phyloP scores from a whole-genome alignment of 2,797 vertebrate genomes.

The Cichlasoma orientale region DNA sequence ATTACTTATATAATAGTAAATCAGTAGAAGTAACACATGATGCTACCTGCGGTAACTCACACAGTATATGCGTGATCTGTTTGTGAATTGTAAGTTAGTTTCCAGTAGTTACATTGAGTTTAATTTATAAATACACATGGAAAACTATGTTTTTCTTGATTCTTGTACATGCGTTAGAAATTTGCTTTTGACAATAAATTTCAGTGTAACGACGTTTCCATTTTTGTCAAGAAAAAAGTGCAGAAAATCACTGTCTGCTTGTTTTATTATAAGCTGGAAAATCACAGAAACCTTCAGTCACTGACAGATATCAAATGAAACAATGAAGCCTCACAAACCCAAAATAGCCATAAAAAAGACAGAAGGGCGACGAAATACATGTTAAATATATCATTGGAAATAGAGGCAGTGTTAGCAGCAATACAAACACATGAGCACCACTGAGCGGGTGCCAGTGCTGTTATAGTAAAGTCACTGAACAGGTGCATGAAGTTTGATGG shows the following conservation, averaged over 20 bases:
- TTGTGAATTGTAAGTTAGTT: neutral
- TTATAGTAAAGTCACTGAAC: no score
- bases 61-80: neutral
- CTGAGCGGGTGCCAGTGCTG: no score
- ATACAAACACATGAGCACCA: neutral
- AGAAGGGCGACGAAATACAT: constrained; percentile 17
- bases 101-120: neutral
- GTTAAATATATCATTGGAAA: neutral
- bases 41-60: neutral
- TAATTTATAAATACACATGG: neutral
- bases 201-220: neutral
- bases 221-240: neutral
- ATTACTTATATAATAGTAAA: neutral
- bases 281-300: constrained; percentile 37
- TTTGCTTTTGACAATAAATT: neutral
- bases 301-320: constrained; percentile 22
- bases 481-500: no score
- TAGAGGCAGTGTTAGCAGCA: constrained; percentile 60
- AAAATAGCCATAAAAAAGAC: constrained; percentile 13
- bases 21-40: neutral
- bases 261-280: constrained; percentile 42
- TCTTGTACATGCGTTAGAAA: neutral
- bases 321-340: constrained; percentile 21
- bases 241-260: neutral
- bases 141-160: neutral